Percentiles rank a stretch among this genome's conserved stretches.
phyloP scores from a whole-genome alignment of 1,140 invertebrate genomes.

The Spodoptera frugiperda region DNA sequence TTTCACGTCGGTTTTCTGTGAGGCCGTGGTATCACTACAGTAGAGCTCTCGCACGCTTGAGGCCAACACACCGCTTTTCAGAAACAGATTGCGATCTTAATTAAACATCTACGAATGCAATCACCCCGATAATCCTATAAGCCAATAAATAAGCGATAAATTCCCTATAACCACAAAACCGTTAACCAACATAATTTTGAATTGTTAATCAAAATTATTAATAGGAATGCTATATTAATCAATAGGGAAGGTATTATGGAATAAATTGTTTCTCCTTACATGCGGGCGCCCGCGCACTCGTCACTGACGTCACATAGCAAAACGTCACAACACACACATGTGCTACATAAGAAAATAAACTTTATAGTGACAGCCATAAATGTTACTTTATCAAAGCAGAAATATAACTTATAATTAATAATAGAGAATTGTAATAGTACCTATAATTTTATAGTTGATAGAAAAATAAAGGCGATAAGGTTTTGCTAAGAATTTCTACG shows the following conservation, averaged over 20 bases:
- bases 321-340: conserved; percentile 31
- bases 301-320: conserved; percentile 7
- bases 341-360: conserved; percentile 41
- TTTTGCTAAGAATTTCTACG: conserved; percentile 51
- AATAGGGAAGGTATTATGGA: conserved; percentile 73
- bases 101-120: too few species aligned
- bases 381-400: background rate
- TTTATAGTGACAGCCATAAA: conserved; percentile 23
- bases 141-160: conserved; percentile 9
- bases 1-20: too few species aligned
- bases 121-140: background rate
- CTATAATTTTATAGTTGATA: conserved; percentile 58
- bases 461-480: conserved; percentile 59
- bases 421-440: conserved; percentile 43
- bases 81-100: too few species aligned
- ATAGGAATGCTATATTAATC: conserved; percentile 73
- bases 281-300: conserved; percentile 70
- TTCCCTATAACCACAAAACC: conserved; percentile 62
- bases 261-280: conserved; percentile 62
- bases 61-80: too few species aligned
- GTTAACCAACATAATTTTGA: conserved; percentile 70
- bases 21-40: too few species aligned
- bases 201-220: conserved; percentile 71
- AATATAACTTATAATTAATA: conserved; percentile 11
- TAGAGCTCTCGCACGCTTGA: too few species aligned